Conservation (phyloP, 2,113 vertebrate species). For the Empidonax alnorum region DNA sequence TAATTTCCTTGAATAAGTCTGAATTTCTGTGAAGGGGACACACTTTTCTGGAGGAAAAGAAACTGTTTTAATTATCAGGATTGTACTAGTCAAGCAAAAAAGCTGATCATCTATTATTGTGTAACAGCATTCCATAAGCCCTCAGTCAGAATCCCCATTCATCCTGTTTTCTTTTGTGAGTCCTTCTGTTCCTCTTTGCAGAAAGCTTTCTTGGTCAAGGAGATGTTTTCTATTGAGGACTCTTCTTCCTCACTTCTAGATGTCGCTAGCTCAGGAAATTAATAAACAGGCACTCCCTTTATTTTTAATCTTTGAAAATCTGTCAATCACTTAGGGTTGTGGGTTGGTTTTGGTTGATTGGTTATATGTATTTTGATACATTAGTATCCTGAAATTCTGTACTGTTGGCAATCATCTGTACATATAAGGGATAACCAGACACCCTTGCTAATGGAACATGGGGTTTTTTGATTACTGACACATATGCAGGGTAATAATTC, state of each 20-base stretch:
- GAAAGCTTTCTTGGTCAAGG: neutral
- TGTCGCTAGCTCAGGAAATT: neutral
- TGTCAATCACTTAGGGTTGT: neutral
- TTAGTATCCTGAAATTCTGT: neutral
- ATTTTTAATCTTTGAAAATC: neutral
- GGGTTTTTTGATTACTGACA: neutral
- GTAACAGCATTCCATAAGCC: neutral
- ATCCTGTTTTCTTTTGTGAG: neutral
- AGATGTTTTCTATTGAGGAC: neutral
- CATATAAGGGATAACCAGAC: neutral
- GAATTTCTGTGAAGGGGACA: neutral
- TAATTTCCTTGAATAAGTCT: neutral
- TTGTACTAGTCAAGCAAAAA: neutral
- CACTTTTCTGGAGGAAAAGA: neutral
- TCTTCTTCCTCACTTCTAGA: neutral
- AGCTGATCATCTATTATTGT: neutral
- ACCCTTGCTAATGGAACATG: fast-evolving
- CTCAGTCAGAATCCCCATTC: neutral
- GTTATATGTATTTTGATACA: neutral
- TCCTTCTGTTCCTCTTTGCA: neutral
- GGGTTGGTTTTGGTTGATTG: neutral
- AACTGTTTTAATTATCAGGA: neutral
- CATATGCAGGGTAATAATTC: neutral
- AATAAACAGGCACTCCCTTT: neutral
- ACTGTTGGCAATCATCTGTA: neutral